Conservation (phyloP, 2,113 vertebrate genomes). For the Nansenia antarctica region DNA sequence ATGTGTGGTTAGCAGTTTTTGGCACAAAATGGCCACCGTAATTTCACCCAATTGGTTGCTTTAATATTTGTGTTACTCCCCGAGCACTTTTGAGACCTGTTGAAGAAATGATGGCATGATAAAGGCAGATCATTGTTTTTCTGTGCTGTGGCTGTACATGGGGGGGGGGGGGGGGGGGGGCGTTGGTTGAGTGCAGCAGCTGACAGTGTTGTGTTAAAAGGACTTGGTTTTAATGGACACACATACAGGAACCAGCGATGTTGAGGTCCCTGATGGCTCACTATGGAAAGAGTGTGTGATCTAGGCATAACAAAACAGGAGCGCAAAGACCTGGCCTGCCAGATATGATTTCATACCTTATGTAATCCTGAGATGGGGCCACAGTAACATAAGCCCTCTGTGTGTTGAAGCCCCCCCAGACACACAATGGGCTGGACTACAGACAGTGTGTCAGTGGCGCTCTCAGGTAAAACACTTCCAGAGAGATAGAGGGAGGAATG, state of each 20-base stretch:
- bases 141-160: too few relatives aligned
- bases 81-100: background rate
- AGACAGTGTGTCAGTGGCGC: background rate
- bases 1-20: slow-evolving; percentile 13
- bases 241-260: background rate
- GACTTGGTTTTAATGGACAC: background rate
- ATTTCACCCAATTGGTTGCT: slow-evolving; percentile 29
- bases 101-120: too few relatives aligned
- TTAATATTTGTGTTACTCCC: background rate
- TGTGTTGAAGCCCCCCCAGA: background rate
- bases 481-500: background rate
- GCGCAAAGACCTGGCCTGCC: slow-evolving; percentile 49
- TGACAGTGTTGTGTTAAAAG: background rate
- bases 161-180: too few relatives aligned
- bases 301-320: slow-evolving; percentile 53
- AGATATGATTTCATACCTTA: slow-evolving; percentile 72
- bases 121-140: too few relatives aligned
- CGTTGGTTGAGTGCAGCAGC: background rate
- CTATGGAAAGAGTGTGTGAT: slow-evolving; percentile 60
- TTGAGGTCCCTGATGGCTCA: slow-evolving; percentile 34
- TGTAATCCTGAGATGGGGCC: slow-evolving; percentile 46
- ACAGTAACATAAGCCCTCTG: slow-evolving; percentile 43
- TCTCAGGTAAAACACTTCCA: slow-evolving; percentile 3
- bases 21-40: slow-evolving; percentile 58
- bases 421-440: background rate